Conservation (phyloP, 2,797 vertebrate genomes). For the Siniperca scherzeri region DNA sequence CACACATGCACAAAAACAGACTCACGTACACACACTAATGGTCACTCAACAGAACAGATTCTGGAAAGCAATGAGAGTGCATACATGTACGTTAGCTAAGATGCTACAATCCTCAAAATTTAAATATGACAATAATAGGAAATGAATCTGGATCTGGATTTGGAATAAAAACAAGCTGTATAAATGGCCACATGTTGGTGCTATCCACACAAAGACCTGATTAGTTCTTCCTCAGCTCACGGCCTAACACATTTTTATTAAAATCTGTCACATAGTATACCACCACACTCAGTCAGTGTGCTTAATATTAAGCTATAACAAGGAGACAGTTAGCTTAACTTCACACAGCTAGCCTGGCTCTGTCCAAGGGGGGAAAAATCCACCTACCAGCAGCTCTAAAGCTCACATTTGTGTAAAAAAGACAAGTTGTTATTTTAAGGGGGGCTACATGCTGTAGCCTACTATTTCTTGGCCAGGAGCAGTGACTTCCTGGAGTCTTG, state of each 20-base stretch:
- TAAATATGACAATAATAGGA: background rate
- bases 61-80: background rate
- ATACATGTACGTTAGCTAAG: background rate
- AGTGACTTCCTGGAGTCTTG: background rate
- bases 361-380: background rate
- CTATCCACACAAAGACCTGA: background rate
- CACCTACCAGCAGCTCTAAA: background rate
- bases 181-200: background rate
- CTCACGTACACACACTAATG: background rate
- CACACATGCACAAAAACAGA: background rate
- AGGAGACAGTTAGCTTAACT: background rate
- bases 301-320: background rate
- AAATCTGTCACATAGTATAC: background rate
- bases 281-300: background rate
- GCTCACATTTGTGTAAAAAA: background rate
- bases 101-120: background rate
- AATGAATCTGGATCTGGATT: no score
- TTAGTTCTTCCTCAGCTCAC: background rate
- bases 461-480: background rate
- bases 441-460: background rate
- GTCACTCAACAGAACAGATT: background rate
- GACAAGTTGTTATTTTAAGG: background rate
- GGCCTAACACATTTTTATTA: background rate
- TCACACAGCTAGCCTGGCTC: background rate
- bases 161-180: background rate